Percentiles rank a stretch among this genome's conserved stretches.
Conservation (phyloP, 2,888 invertebrate species). For the Leptopilina syphax region DNA sequence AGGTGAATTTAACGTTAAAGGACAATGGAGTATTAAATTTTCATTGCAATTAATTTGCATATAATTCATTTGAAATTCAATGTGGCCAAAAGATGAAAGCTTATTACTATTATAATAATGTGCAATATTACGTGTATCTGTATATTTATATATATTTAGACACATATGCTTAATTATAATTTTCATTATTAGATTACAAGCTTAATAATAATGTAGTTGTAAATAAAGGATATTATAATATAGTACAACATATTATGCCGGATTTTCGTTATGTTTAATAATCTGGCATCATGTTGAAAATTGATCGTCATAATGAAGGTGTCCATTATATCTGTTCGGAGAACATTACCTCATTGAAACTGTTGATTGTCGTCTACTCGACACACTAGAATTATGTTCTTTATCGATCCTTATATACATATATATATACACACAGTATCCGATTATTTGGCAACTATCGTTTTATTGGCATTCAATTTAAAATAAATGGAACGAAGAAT, state of each 20-base stretch:
- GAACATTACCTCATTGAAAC: conserved; percentile 22
- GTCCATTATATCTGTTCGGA: conserved; percentile 2
- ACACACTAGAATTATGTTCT: not conserved
- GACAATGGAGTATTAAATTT: too few relatives aligned
- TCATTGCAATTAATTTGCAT: too few relatives aligned
- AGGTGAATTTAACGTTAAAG: too few relatives aligned
- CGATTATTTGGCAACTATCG: conserved; percentile 17
- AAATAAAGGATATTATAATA: conserved; percentile 46
- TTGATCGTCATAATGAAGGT: conserved; percentile 18
- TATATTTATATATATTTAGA: too few relatives aligned
- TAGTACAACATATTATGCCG: conserved; percentile 39
- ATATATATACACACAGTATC: not conserved
- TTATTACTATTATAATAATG: too few relatives aligned
- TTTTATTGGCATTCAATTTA: not conserved
- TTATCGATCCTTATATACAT: not conserved
- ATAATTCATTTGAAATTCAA: too few relatives aligned
- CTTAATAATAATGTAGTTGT: too few relatives aligned
- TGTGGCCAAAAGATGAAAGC: too few relatives aligned
- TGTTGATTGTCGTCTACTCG: conserved; percentile 16
- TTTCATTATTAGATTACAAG: too few relatives aligned
- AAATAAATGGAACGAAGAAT: conserved; percentile 18
- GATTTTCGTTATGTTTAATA: not conserved
- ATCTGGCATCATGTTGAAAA: not conserved
- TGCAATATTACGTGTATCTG: too few relatives aligned
- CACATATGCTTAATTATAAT: too few relatives aligned